Percentiles rank a stretch among this genome's conserved stretches.
Evolutionary conservation across 2,797 vertebrate genomes (phyloP).

Genomic region (Halcyon leucocephala): DNA sequence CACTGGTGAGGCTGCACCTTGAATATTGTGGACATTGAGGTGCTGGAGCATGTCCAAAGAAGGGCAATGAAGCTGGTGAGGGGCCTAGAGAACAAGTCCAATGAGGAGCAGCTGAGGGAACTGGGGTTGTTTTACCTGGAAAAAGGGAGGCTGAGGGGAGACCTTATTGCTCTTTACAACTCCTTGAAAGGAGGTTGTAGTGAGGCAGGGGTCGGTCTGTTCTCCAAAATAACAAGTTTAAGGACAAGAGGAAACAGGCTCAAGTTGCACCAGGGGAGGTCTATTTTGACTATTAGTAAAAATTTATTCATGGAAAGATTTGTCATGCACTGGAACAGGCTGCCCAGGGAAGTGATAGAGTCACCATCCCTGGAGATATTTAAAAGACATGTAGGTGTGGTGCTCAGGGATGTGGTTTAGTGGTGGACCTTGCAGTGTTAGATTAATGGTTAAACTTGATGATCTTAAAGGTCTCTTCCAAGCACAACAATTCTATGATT

Average conservation of each 20-base stretch:
- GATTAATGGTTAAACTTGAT: background rate
- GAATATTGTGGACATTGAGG: too few species aligned
- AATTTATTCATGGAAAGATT: background rate
- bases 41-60: too few species aligned
- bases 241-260: background rate
- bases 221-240: background rate
- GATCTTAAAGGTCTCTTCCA: background rate
- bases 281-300: background rate
- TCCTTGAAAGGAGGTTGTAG: background rate
- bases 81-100: too few species aligned
- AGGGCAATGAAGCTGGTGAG: too few species aligned
- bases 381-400: background rate
- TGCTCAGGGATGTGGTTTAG: background rate
- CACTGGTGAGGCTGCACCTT: too few species aligned
- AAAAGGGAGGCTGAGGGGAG: background rate
- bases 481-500: background rate
- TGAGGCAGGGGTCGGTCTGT: background rate
- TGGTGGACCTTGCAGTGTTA: background rate
- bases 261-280: background rate
- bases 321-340: background rate
- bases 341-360: background rate
- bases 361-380: background rate
- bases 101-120: too few species aligned
- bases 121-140: background rate
- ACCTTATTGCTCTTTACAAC: background rate